phyloP scores from a whole-genome alignment of 2,113 vertebrate species.

The Strix uralensis region DNA sequence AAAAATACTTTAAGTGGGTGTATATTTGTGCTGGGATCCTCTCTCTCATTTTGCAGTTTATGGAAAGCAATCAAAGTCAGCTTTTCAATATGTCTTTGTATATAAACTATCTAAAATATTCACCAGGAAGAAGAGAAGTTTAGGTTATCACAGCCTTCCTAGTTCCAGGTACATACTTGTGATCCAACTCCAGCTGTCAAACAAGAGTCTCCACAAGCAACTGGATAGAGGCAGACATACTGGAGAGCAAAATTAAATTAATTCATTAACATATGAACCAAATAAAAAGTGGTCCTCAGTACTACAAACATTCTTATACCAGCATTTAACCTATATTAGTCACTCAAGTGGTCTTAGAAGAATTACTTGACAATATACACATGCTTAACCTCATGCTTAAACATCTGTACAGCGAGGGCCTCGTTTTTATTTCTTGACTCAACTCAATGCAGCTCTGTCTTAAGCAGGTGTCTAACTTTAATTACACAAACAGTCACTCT shows the following conservation, averaged over 20 bases:
- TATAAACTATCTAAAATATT: neutral
- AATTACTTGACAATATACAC: neutral
- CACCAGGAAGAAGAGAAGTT: neutral
- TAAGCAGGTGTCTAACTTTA: neutral
- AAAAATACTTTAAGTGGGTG: neutral
- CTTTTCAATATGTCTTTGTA: neutral
- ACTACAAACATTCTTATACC: neutral
- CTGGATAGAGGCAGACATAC: neutral
- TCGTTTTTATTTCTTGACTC: neutral
- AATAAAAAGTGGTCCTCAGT: neutral
- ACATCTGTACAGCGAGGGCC: neutral
- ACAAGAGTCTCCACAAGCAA: neutral
- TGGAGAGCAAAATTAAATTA: neutral
- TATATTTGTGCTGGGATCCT: conserved; percentile 21
- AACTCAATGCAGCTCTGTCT: neutral
- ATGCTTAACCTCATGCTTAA: neutral
- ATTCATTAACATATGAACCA: neutral
- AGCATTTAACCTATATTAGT: neutral
- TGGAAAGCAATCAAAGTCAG: neutral
- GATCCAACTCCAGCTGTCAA: neutral
- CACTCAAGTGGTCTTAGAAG: neutral
- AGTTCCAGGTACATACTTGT: neutral
- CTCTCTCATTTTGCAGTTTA: conserved; percentile 8
- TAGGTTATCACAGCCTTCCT: neutral
- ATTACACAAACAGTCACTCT: neutral